Evolutionary conservation across 2,113 vertebrate genomes (phyloP).

Genomic region (Chamaea fasciata): DNA sequence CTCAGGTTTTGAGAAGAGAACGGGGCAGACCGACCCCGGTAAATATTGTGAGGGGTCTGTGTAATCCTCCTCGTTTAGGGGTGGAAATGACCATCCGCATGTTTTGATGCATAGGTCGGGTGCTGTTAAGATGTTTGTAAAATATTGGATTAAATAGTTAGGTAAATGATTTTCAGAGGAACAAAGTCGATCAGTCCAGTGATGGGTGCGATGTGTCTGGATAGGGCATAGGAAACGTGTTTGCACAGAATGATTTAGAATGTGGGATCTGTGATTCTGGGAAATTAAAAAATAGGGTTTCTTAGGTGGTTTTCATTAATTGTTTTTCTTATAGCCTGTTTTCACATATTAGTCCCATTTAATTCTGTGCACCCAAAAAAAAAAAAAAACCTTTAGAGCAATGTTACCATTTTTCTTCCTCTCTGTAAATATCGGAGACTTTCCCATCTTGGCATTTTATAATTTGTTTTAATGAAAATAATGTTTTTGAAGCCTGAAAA

Average conservation of each 20-base stretch:
- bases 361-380: neutral
- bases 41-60: neutral
- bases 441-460: neutral
- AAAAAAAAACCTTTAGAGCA: neutral
- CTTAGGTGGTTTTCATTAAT: neutral
- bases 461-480: neutral
- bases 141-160: neutral
- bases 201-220: neutral
- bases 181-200: neutral
- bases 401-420: neutral
- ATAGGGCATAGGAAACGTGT: neutral
- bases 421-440: fast-evolving
- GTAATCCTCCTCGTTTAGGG: neutral
- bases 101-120: neutral
- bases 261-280: neutral
- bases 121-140: neutral
- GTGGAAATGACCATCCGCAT: neutral
- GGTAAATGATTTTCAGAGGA: neutral
- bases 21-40: neutral
- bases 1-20: neutral
- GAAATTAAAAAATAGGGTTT: neutral
- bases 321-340: neutral
- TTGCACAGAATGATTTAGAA: neutral
- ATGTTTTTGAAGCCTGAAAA: neutral
- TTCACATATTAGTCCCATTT: neutral